Evolutionary conservation across 2,113 vertebrate genomes (phyloP), one percentile per base, ranked within the genome.

Genomic region (Spea bombifrons): DNA sequence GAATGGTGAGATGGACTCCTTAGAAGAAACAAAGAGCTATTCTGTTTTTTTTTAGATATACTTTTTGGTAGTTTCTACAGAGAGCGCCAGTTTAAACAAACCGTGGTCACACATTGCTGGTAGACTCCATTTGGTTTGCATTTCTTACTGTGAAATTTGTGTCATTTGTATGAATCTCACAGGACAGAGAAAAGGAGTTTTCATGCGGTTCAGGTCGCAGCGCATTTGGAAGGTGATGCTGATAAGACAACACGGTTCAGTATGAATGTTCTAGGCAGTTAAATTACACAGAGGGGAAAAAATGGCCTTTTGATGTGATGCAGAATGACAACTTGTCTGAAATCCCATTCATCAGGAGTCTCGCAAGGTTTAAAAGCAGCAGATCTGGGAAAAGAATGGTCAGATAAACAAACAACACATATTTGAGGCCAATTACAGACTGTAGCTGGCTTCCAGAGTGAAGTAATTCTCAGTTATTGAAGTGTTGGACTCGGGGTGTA

Each of bases 261-360:
- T 48, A 78, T 46, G 69, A 72, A 49, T 59, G 15, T 55, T 78
- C 57, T 78, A 69, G 65, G 69, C 69, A 53, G 69, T 47, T 72
- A 78, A 66, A 72, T 78, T 78, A 78, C 59, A 72, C 68, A 72
- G 59, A 78, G 53, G 30, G 76, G 52, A 78, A 78, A 76, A 77
- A 78, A 43, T 50, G 55, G 59, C 76, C 70, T 46, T 73, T 72
- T 78, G 76, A 78, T 78, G 48, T 78, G 76, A 78, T 78, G 8
- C 76, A 66, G 64, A 55, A 78, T 78, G 76, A 78, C 76, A 78
- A 72, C 61, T 69, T 78, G 76, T 72, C 76, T 78, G 68, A 53
- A 66, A 59, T 72, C 70, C 61, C 52, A 71, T 72, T 72, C 76
- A 78, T 78, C 76, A 78, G 69, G 76, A 53, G 64, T 72, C 63